A percentile compares a stretch with the other conserved stretches of the same genome.
Conservation (phyloP, 1,140 invertebrate genomes). For the Sitodiplosis mosellana region DNA sequence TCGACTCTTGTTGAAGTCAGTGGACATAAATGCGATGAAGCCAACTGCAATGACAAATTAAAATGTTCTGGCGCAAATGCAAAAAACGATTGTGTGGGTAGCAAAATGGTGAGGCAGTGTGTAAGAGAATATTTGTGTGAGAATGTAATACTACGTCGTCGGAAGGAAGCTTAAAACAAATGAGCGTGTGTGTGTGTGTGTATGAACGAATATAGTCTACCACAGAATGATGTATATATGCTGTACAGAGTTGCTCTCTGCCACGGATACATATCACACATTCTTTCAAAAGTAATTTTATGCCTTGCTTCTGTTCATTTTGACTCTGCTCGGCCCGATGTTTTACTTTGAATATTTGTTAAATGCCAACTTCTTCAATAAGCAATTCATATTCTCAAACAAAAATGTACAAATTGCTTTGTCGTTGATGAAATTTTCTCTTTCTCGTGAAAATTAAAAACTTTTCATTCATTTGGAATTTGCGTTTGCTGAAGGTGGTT, state of each 20-base stretch:
- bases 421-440: background rate
- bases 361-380: background rate
- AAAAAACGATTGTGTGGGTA: slow-evolving; percentile 21
- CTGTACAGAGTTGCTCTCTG: background rate
- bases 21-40: slow-evolving; percentile 8
- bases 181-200: too few relatives aligned
- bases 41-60: too few relatives aligned
- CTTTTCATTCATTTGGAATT: too few relatives aligned
- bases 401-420: background rate
- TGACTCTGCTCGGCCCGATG: background rate
- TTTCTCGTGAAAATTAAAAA: background rate
- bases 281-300: background rate
- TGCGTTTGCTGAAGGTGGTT: too few relatives aligned
- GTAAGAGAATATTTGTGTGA: too few relatives aligned
- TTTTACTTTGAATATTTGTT: too few relatives aligned
- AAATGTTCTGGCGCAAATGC: slow-evolving; percentile 13
- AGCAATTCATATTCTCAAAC: background rate
- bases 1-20: too few relatives aligned
- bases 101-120: too few relatives aligned
- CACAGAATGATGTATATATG: too few relatives aligned
- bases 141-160: too few relatives aligned
- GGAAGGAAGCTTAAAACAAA: too few relatives aligned
- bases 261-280: background rate
- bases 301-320: background rate
- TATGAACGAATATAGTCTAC: too few relatives aligned